These are phyloP conservation scores for Meda fulgida DNA, from an alignment of 2,797 vertebrate species.

Conservation along the genomic window DNA sequence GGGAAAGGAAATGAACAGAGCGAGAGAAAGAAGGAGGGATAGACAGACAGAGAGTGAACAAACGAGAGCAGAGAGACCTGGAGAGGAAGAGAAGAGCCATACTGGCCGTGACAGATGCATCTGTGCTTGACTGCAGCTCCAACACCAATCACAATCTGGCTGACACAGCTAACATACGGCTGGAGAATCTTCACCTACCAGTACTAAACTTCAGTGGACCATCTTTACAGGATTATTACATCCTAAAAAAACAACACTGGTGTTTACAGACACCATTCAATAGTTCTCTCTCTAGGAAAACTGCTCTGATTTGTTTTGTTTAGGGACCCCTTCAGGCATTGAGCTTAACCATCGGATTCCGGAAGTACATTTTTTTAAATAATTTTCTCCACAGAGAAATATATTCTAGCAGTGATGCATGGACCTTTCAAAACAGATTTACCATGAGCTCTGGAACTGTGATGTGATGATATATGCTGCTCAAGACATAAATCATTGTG, in stretches of 20 bases:
- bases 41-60: background rate
- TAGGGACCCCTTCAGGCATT: background rate
- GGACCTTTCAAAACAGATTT: background rate
- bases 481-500: background rate
- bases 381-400: constrained; percentile 21
- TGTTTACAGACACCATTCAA: background rate
- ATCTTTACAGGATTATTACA: background rate
- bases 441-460: background rate
- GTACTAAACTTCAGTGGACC: background rate
- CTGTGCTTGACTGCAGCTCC: background rate
- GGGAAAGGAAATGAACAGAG: constrained; percentile 9
- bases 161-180: background rate
- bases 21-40: background rate
- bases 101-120: background rate
- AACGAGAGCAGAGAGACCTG: constrained; percentile 13
- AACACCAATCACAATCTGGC: background rate
- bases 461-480: background rate
- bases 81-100: background rate
- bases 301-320: constrained; percentile 1
- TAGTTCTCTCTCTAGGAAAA: background rate
- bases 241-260: background rate
- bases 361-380: background rate
- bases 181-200: background rate
- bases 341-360: background rate
- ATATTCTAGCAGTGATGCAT: constrained; percentile 3